Evolutionary conservation across 2,113 vertebrate species (phyloP).

Genomic region (Dipodomys ordii): DNA sequence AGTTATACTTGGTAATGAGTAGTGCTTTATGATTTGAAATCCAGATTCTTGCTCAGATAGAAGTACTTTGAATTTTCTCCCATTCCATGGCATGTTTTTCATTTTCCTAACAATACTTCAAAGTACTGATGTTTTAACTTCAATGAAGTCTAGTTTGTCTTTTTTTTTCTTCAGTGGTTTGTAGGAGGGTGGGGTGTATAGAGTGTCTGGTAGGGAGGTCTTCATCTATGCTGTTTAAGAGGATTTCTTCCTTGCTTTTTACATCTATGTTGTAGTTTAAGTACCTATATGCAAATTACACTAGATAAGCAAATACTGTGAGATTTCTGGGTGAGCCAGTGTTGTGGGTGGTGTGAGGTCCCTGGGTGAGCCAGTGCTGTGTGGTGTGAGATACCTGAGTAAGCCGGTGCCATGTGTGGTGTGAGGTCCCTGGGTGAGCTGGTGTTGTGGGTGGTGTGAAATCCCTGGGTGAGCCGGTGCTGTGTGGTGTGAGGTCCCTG

Average conservation of each 20-base stretch:
- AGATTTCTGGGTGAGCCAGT: too few species aligned
- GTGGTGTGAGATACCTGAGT: too few species aligned
- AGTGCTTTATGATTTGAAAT: not conserved
- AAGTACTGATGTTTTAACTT: not conserved
- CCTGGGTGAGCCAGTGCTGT: too few species aligned
- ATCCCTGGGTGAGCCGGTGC: too few species aligned
- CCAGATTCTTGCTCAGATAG: not conserved
- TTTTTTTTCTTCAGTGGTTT: not conserved
- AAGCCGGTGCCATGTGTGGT: too few species aligned
- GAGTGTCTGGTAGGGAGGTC: not conserved
- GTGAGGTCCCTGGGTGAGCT: too few species aligned
- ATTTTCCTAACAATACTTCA: not conserved
- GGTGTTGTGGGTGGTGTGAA: too few species aligned
- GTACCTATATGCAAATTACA: not conserved
- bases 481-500: too few species aligned
- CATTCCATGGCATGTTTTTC: not conserved
- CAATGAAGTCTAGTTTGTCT: not conserved
- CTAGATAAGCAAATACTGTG: too few species aligned
- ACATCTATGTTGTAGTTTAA: accelerated
- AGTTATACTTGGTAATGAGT: not conserved
- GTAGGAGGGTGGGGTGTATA: not conserved
- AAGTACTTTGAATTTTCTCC: not conserved
- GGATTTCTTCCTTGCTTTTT: not conserved
- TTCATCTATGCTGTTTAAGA: not conserved
- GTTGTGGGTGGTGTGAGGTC: too few species aligned